Evolutionary conservation across 2,888 invertebrate genomes (phyloP), one percentile per base, ranked within the genome.

Genomic region (Allophyes oxyacanthae): DNA sequence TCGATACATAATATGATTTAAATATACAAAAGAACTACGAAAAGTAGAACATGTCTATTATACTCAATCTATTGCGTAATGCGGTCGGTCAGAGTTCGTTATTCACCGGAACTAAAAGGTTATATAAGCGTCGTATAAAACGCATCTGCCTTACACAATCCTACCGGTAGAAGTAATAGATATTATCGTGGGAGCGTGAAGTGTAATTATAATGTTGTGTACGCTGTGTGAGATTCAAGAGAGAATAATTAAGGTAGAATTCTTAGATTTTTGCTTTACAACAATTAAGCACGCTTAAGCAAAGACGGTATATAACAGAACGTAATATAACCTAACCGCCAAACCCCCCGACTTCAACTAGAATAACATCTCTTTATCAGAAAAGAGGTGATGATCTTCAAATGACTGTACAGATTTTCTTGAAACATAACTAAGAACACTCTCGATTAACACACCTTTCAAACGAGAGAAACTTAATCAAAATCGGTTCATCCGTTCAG

Each of bases 31-130:
- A 9, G 41, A 55, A 55, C 45, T 41, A 26, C 40, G 6, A 4
- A 40, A 65, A 65, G 58, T 69, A 40, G 71, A 56, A 62, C 63
- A 63, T 43, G 51, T 64, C 28, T 41, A 42, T 62, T 54, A 67
- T 43, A 37, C 41, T 30, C 14, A 41, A 67, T 48, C 44, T 73
- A 54, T 72, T 72, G 9, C 65, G 42, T 32, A 65, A 69, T 46
- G 10, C 4, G 38, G 32, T 14, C 43, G 69, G 70, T 60, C 67
- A 65, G 34, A 67, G 60, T 60, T 71, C 44, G 26, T 25, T 40
- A 51, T 48, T 32, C 46, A 15, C 60, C 66, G 67, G 67, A 67
- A 60, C 60, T 59, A 9, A 32, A 11, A 9, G n/a, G 36, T 65
- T 71, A 38, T 40, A 49, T 65, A 71, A 70, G 34, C 14, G 34